Evolutionary conservation across 2,888 invertebrate genomes (phyloP).

Genomic region (Apantesis nais): DNA sequence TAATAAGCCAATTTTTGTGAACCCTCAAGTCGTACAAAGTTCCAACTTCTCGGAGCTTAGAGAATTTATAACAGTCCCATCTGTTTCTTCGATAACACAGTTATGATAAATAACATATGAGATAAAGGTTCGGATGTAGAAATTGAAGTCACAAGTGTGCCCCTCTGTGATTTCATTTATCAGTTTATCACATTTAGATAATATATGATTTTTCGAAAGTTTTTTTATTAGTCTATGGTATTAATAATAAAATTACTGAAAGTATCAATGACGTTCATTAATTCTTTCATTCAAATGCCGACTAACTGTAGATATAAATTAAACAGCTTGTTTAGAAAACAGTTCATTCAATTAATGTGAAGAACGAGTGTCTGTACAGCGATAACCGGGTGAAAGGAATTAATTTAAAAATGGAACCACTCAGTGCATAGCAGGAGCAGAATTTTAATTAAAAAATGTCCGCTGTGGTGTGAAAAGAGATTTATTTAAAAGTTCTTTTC

Average conservation of each 20-base stretch:
- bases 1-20: not conserved
- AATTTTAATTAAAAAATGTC: slow-evolving; percentile 64
- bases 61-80: slow-evolving; percentile 14
- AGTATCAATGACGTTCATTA: slow-evolving; percentile 10
- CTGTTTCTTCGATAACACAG: slow-evolving; percentile 16
- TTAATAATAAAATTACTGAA: not conserved
- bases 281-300: slow-evolving; percentile 9
- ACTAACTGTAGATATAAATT: slow-evolving; percentile 23
- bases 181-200: not conserved
- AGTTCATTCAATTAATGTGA: slow-evolving; percentile 35
- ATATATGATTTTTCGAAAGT: too few species aligned
- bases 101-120: slow-evolving; percentile 13
- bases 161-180: not conserved
- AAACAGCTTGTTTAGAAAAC: slow-evolving; percentile 22
- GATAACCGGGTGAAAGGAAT: slow-evolving; percentile 48
- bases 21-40: slow-evolving; percentile 5
- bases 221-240: not conserved
- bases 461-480: slow-evolving; percentile 41
- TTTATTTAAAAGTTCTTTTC: slow-evolving; percentile 42
- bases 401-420: slow-evolving; percentile 54
- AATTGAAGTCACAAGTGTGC: not conserved
- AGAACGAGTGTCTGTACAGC: slow-evolving; percentile 33
- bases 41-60: slow-evolving; percentile 2
- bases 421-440: slow-evolving; percentile 49
- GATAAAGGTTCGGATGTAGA: not conserved